A percentile compares a stretch with the other conserved stretches of the same genome.
Evolutionary conservation across 1,140 invertebrate genomes (phyloP).

Genomic region (Epicauta chinensis): DNA sequence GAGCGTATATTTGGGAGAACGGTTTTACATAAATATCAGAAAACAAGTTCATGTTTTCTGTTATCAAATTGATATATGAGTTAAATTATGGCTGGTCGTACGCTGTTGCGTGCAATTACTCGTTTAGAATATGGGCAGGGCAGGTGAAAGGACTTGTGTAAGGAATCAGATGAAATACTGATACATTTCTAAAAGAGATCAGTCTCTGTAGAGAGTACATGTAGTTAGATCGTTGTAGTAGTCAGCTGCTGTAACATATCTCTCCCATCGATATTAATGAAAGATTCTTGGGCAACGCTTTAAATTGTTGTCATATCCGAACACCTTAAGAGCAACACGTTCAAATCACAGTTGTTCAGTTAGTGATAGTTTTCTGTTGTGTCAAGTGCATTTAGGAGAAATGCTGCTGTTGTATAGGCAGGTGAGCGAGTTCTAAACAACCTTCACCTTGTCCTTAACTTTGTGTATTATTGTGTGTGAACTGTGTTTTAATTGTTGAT

Average conservation of each 20-base stretch:
- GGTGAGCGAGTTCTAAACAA: conserved; percentile 16
- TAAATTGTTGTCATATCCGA: no score
- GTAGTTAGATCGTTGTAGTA: no score
- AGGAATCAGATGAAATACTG: conserved; percentile 30
- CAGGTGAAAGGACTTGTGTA: conserved; percentile 33
- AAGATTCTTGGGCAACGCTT: conserved; percentile 7
- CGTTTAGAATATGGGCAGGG: conserved; percentile 23
- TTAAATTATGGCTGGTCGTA: neutral
- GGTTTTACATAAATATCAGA: conserved; percentile 13
- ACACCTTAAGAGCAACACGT: neutral
- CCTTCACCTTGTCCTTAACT: conserved; percentile 15
- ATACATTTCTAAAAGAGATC: conserved; percentile 35
- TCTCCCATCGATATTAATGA: conserved; percentile 8
- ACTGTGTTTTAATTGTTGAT: no score
- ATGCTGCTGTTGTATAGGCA: conserved; percentile 13
- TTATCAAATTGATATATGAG: conserved; percentile 14
- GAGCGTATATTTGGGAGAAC: neutral
- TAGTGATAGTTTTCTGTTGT: conserved; percentile 26
- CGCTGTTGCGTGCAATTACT: conserved; percentile 15
- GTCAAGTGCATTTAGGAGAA: conserved; percentile 16
- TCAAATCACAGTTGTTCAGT: conserved; percentile 12
- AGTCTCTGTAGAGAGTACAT: conserved; percentile 21
- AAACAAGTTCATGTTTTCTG: conserved; percentile 9
- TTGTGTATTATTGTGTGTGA: neutral
- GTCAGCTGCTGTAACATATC: conserved; percentile 1